Evolutionary conservation across 64 coral and sea anemone genomes (phyloP), one percentile per base, ranked within the genome.

Genomic region (Hydrozoanthus tunicans): DNA sequence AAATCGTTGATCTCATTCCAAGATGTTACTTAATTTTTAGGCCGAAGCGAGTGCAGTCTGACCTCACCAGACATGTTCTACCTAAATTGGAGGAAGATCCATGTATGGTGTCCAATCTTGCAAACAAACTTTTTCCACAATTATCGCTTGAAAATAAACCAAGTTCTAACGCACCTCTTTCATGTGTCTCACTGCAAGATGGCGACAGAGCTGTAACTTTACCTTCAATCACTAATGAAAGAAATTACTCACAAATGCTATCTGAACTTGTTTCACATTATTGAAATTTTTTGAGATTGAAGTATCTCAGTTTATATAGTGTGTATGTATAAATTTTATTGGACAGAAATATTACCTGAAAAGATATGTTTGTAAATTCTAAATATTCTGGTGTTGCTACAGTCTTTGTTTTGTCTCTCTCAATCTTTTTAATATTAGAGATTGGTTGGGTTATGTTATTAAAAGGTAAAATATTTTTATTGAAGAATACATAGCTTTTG

Each of bases 251-350:
- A 79, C 89, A 90, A 59, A 90, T 90, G 75, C 53, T 90, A 56
- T 79, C 89, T 9, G 89, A 90, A 54, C 89, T 90, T 64, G 89
- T 90, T 13, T 79, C 89, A 66, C 89, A 90, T 90, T 90, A 90
- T 58, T 90, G 64, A 90, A 54, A 64, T 26, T 70, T 62, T 52
- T 86, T 67, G 20, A 17, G 3, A 43, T 43, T 43, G 32, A 43
- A 43, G 17, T 66, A 66, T 66, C 17, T 51, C 27, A 74, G 32
- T 6, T 51, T 51, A 24, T 73, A 9, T 3, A 75, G 8, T 7
- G 8, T 13, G 43, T 75, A 11, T 1, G 32, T 43, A 43, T 43
- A 1, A 43, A 43, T 43, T 43, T 43, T 43, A 43, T 43, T 43
- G 32, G 32, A 43, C 32, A 43, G 32, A 43, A 43, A 43, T 43